phyloP scores from a whole-genome alignment of 2,113 vertebrate species.

The Sinosuthora webbiana region DNA sequence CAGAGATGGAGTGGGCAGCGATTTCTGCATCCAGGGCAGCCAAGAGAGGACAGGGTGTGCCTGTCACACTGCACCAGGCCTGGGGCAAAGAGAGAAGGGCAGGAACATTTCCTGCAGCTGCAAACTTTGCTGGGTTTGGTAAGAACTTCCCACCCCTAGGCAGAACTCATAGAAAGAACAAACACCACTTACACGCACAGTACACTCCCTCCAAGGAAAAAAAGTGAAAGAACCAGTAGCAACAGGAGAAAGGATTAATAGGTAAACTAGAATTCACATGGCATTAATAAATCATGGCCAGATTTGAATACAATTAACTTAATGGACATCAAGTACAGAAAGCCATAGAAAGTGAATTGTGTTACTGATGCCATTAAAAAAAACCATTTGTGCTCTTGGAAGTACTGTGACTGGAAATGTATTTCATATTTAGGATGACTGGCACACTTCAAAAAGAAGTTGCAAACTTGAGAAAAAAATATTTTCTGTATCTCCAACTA shows the following conservation, averaged over 20 bases:
- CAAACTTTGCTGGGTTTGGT: not conserved
- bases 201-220: not conserved
- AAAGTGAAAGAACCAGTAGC: not conserved
- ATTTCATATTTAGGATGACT: not conserved
- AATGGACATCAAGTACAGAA: not conserved
- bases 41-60: not conserved
- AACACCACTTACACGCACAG: not conserved
- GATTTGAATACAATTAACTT: not conserved
- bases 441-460: not conserved
- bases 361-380: not conserved
- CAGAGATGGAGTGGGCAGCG: not conserved
- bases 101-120: not conserved
- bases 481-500: not conserved
- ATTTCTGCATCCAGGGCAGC: not conserved
- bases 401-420: not conserved
- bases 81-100: not conserved
- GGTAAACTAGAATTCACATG: not conserved
- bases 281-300: not conserved
- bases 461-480: not conserved
- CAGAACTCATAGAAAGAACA: not conserved
- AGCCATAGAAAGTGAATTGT: not conserved
- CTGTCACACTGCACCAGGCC: not conserved
- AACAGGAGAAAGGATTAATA: not conserved
- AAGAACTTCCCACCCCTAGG: accelerated
- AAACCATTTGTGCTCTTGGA: not conserved